Evolutionary conservation across 2,888 invertebrate species (phyloP), one percentile per base, ranked within the genome.

Genomic region (Didymodactylos carnosus): DNA sequence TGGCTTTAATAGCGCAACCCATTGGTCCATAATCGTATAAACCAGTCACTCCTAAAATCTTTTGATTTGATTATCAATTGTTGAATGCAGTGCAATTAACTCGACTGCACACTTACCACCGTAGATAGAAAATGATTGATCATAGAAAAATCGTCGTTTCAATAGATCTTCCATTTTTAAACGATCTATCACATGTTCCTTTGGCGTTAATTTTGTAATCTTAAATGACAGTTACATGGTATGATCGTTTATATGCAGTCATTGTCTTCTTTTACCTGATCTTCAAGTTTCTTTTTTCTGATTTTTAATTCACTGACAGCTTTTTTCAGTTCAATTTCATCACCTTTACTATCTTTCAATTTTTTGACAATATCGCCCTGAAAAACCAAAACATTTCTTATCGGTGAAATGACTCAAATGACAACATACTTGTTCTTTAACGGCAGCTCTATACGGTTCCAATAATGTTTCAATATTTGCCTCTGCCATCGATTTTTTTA

Each of bases 141-240:
- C 75, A 70, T 75, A 75, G 19, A 72, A 75, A 41, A 75, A 75
- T 19, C 75, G n/a, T 14, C 49, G 69, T 51, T 75, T 75, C 5
- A 75, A 39, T 29, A 75, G 39, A n/a, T 19, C 27, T 35, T 75
- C 75, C 19, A 75, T 27, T 51, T 51, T 29, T 0, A 8, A 27
- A 29, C 51, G 51, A 53, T 49, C 49, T 2, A 49, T 49, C 10
- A 0, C 11, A 11, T 23, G n/a, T 23, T 49, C 49, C 7, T 49
- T 25, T 10, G 8, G 11, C 49, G 25, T 49, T n/a, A n/a, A n/a
- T n/a, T n/a, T n/a, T n/a, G n/a, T n/a, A n/a, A n/a, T n/a, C n/a
- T n/a, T n/a, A n/a, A n/a, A n/a, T n/a, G n/a, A n/a, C n/a, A n/a
- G n/a, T n/a, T n/a, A n/a, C n/a, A n/a, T n/a, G n/a, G n/a, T n/a